Percentiles rank a stretch among this genome's conserved stretches.
These are phyloP conservation scores for Agrochola lota DNA, from an alignment of 2,888 invertebrate genomes.

Conservation along the genomic window DNA sequence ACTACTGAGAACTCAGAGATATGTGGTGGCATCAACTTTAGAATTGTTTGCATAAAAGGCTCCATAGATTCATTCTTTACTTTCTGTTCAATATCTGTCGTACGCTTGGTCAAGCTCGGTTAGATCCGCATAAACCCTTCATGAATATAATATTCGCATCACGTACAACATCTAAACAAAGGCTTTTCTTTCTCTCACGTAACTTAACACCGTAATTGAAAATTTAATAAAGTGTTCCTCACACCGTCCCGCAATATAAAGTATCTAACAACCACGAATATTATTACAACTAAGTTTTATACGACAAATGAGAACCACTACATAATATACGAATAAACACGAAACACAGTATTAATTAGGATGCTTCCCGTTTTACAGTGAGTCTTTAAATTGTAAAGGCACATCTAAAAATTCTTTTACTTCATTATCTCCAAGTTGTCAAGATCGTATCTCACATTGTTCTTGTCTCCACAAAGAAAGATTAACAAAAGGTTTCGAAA, in stretches of 20 bases:
- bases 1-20: conserved; percentile 13
- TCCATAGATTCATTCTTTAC: conserved; percentile 8
- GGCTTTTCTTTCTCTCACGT: conserved; percentile 54
- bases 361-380: conserved; percentile 34
- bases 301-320: conserved; percentile 28
- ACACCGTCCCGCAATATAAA: conserved; percentile 61
- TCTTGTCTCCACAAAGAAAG: conserved; percentile 65
- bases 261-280: conserved; percentile 52
- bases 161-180: conserved; percentile 58
- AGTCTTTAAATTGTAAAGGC: conserved; percentile 55
- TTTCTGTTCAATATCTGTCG: conserved; percentile 43
- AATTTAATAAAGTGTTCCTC: conserved; percentile 76
- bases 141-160: conserved; percentile 58
- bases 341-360: conserved; percentile 46
- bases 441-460: conserved; percentile 70
- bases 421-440: conserved; percentile 62
- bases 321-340: neutral
- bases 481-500: conserved; percentile 66
- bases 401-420: conserved; percentile 59
- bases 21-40: conserved; percentile 11
- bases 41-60: conserved; percentile 4
- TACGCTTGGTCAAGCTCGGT: conserved; percentile 33
- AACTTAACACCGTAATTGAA: conserved; percentile 71
- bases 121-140: conserved; percentile 55
- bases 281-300: conserved; percentile 48